These are phyloP conservation scores for Phyto melanocephala DNA, from an alignment of 2,888 invertebrate genomes.

Conservation along the genomic window DNA sequence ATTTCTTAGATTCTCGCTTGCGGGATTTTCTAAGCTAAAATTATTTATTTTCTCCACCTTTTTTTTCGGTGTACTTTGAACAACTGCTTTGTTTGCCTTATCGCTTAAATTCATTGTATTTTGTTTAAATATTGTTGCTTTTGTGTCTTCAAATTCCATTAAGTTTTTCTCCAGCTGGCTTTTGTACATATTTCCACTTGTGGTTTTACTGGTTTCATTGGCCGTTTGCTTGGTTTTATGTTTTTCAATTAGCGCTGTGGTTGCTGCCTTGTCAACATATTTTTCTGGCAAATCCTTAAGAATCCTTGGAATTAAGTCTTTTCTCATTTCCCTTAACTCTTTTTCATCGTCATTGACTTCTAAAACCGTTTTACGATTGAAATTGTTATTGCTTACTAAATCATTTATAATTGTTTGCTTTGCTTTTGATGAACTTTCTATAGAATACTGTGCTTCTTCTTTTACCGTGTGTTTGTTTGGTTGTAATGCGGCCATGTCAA, in stretches of 20 bases:
- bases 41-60: no score
- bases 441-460: no score
- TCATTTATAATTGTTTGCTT: not conserved
- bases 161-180: not conserved
- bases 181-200: not conserved
- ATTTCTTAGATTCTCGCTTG: no score
- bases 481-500: not conserved
- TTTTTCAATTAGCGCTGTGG: not conserved
- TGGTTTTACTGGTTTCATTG: not conserved
- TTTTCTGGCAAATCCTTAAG: conserved; percentile 14
- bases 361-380: conserved; percentile 28
- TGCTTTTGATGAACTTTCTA: not conserved
- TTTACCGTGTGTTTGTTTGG: not conserved
- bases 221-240: not conserved
- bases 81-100: not conserved
- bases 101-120: not conserved
- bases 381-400: conserved; percentile 29
- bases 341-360: not conserved
- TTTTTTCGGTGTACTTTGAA: not conserved
- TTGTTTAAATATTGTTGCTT: no score
- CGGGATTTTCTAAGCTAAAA: no score
- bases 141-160: no score
- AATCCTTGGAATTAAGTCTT: not conserved
- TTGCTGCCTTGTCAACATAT: not conserved
- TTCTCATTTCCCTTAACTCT: not conserved